These are phyloP conservation scores for Nasonia vitripennis DNA, from an alignment of 1,140 invertebrate species.

Conservation along the genomic window DNA sequence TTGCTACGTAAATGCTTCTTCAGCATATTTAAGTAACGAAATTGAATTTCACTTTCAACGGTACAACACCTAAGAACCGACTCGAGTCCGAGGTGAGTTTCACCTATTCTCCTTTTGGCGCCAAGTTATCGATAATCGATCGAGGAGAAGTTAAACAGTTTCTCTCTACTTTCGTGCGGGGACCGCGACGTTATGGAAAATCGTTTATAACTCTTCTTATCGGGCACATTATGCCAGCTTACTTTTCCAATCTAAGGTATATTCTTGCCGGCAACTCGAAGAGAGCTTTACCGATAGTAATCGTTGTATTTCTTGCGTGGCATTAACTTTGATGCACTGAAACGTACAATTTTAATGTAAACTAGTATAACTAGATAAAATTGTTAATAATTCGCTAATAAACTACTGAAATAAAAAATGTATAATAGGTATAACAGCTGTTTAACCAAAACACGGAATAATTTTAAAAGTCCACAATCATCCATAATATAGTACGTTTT, in stretches of 20 bases:
- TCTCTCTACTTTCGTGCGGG: neutral
- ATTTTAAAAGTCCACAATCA: no score
- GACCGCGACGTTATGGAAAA: slow-evolving; percentile 31
- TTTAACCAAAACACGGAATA: no score
- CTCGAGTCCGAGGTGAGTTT: neutral
- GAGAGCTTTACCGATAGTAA: neutral
- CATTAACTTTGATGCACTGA: no score
- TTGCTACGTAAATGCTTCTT: neutral
- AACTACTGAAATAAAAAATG: no score
- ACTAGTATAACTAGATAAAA: no score
- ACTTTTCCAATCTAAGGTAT: slow-evolving; percentile 17
- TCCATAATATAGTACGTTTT: no score
- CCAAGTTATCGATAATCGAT: slow-evolving; percentile 44
- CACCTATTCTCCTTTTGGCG: neutral
- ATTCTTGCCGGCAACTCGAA: neutral
- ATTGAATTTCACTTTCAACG: slow-evolving; percentile 20
- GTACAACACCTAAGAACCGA: neutral
- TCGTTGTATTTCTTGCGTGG: no score
- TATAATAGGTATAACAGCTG: no score
- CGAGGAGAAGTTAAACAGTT: slow-evolving; percentile 12
- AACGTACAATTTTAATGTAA: no score
- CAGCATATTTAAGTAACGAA: neutral
- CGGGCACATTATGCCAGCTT: neutral
- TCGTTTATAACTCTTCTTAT: slow-evolving; percentile 38
- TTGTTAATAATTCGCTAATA: no score